A percentile compares a stretch with the other conserved stretches of the same genome.
Evolutionary conservation across 2,113 vertebrate species (phyloP).

Genomic region (Mus musculus): DNA sequence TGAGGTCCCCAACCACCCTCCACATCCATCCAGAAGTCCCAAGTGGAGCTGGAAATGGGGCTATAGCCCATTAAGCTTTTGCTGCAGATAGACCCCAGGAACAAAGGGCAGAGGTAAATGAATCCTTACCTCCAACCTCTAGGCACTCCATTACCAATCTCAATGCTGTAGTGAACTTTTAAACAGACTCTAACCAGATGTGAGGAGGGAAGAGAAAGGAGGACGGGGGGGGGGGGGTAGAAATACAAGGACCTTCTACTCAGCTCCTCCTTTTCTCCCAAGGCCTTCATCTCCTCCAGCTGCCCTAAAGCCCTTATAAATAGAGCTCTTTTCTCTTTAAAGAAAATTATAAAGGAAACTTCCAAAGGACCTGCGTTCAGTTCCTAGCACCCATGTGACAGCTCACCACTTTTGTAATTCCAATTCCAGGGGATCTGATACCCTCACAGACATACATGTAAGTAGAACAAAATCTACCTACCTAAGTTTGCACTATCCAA

Average conservation of each 20-base stretch:
- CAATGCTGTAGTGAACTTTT: slow-evolving; percentile 73
- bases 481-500: slow-evolving; percentile 9
- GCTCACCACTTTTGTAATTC: too few species aligned
- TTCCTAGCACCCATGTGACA: too few species aligned
- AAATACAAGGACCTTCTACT: slow-evolving; percentile 54
- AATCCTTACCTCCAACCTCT: slow-evolving; percentile 65
- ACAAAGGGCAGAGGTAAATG: slow-evolving; percentile 73
- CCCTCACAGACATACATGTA: too few species aligned
- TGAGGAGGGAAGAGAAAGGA: slow-evolving; percentile 73
- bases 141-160: slow-evolving; percentile 72
- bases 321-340: slow-evolving; percentile 83
- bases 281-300: slow-evolving; percentile 32
- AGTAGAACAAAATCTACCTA: too few species aligned
- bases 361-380: too few species aligned
- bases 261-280: slow-evolving; percentile 5
- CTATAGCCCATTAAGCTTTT: slow-evolving; percentile 67
- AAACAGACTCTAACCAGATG: slow-evolving; percentile 79
- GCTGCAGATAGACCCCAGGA: slow-evolving; percentile 67
- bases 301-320: slow-evolving; percentile 79
- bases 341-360: slow-evolving; percentile 15
- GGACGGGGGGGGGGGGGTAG: slow-evolving; percentile 47
- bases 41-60: slow-evolving; percentile 65
- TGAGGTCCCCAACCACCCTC: slow-evolving; percentile 74
- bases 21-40: slow-evolving; percentile 61
- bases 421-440: too few species aligned